These are phyloP conservation scores for Herminia tarsipennalis DNA, from an alignment of 2,888 invertebrate species.

Conservation along the genomic window DNA sequence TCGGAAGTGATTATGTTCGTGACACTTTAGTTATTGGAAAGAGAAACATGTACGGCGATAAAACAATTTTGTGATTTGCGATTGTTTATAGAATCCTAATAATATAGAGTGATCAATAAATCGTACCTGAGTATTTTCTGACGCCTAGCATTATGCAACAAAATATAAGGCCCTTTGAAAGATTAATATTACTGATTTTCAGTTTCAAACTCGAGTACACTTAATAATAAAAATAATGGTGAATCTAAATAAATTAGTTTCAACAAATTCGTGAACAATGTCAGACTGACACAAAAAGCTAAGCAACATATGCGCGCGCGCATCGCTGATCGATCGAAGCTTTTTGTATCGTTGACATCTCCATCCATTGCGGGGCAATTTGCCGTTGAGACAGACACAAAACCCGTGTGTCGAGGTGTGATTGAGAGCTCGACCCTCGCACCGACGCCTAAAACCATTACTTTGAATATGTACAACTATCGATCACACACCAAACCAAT, in stretches of 20 bases:
- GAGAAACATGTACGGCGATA: too few species aligned
- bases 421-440: slow-evolving; percentile 66
- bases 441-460: slow-evolving; percentile 61
- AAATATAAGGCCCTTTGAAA: too few species aligned
- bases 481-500: slow-evolving; percentile 67
- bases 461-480: slow-evolving; percentile 76
- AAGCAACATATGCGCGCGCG: slow-evolving; percentile 67
- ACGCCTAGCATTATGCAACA: background rate
- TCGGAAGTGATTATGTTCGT: slow-evolving; percentile 59
- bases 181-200: too few species aligned
- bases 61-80: too few species aligned
- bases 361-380: slow-evolving; percentile 81
- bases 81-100: too few species aligned
- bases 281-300: slow-evolving; percentile 42
- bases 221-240: too few species aligned
- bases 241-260: slow-evolving; percentile 19
- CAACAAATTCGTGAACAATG: slow-evolving; percentile 33
- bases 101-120: too few species aligned
- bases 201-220: too few species aligned
- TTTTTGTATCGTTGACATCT: slow-evolving; percentile 83
- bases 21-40: slow-evolving; percentile 53
- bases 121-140: too few species aligned
- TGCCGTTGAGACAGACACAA: slow-evolving; percentile 63
- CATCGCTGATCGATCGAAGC: slow-evolving; percentile 78
- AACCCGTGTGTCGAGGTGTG: slow-evolving; percentile 70